Evolutionary conservation across 2,888 invertebrate species (phyloP).

Genomic region (Dynastes hyllus): DNA sequence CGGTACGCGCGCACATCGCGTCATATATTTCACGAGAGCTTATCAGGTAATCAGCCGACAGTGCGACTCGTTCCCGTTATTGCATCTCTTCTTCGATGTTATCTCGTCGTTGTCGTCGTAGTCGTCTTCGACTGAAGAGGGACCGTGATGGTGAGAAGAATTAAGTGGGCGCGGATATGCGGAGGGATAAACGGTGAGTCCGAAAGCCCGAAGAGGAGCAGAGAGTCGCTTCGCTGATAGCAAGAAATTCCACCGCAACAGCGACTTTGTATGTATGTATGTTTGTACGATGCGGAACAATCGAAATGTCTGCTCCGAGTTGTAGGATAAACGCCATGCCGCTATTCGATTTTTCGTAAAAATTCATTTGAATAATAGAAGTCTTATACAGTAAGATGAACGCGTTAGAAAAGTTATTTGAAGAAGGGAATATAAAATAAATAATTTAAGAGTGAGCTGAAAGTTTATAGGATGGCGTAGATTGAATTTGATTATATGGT

Average conservation of each 20-base stretch:
- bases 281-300: too few species aligned
- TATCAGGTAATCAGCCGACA: slow-evolving; percentile 47
- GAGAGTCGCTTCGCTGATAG: slow-evolving; percentile 26
- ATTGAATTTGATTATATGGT: too few species aligned
- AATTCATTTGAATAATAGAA: too few species aligned
- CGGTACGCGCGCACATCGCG: slow-evolving; percentile 38
- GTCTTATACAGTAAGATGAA: too few species aligned
- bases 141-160: slow-evolving; percentile 18
- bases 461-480: too few species aligned
- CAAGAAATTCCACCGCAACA: slow-evolving; percentile 12
- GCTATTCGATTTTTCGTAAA: too few species aligned
- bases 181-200: slow-evolving; percentile 30
- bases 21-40: slow-evolving; percentile 44
- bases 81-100: slow-evolving; percentile 42
- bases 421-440: too few species aligned
- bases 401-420: too few species aligned
- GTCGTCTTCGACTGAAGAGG: slow-evolving; percentile 24
- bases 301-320: too few species aligned
- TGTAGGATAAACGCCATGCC: too few species aligned
- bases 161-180: slow-evolving; percentile 19
- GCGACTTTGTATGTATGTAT: neutral
- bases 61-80: slow-evolving; percentile 45
- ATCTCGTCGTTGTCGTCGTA: slow-evolving; percentile 33
- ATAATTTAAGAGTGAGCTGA: too few species aligned
- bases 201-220: neutral